A percentile compares a stretch with the other conserved stretches of the same genome.
Evolutionary conservation across 2,113 vertebrate genomes (phyloP).

Genomic region (Laticauda colubrina): DNA sequence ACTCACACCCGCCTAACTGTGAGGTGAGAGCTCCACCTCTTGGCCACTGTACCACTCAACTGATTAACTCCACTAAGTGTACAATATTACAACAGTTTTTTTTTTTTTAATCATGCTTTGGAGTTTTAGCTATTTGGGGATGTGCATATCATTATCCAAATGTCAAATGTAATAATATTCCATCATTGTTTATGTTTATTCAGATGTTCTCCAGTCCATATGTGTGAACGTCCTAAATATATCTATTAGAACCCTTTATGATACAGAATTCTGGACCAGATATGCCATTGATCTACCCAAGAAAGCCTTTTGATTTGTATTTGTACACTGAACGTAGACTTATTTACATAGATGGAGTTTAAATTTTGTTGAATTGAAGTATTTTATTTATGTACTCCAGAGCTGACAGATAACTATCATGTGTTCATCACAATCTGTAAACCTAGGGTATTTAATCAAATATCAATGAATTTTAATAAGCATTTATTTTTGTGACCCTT

Average conservation of each 20-base stretch:
- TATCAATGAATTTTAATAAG: background rate
- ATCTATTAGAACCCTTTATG: background rate
- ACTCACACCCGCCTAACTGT: no score
- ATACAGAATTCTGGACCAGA: background rate
- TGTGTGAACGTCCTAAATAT: background rate
- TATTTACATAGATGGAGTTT: background rate
- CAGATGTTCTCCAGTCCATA: background rate
- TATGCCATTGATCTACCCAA: background rate
- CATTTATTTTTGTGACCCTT: background rate
- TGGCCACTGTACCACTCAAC: background rate
- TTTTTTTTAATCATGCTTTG: background rate
- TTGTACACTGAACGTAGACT: background rate
- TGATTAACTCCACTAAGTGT: background rate
- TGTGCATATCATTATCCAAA: background rate
- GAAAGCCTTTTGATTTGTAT: background rate
- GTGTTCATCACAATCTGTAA: background rate
- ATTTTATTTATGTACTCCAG: background rate
- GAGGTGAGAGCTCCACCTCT: no score
- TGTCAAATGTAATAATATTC: background rate
- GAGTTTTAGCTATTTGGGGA: background rate
- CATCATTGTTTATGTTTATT: background rate
- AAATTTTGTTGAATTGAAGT: background rate
- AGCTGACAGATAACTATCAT: background rate
- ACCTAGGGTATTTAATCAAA: background rate
- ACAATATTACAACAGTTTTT: background rate